Conservation (phyloP, 2,113 vertebrate genomes). For the Procapra przewalskii region DNA sequence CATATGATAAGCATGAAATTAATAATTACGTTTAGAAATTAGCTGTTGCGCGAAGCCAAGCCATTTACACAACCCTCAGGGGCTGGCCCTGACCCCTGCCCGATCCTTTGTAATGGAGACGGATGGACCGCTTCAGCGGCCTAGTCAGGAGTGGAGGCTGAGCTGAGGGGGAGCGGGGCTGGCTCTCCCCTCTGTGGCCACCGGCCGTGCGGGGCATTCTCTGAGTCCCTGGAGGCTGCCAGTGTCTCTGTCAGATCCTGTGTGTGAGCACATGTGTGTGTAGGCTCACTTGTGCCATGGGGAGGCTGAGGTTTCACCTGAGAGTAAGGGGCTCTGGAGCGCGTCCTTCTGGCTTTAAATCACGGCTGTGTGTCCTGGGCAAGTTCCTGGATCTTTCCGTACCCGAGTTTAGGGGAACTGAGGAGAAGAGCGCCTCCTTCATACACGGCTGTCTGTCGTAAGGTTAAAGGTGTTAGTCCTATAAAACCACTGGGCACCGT, state of each 20-base stretch:
- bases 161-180: no score
- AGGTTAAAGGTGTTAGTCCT: neutral
- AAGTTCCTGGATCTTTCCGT: neutral
- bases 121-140: neutral
- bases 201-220: rapidly evolving
- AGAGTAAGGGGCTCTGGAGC: neutral
- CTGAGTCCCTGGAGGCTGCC: neutral
- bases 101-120: neutral
- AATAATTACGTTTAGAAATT: slow-evolving; percentile 78
- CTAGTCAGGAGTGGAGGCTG: neutral
- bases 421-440: neutral
- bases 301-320: neutral
- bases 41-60: slow-evolving; percentile 55
- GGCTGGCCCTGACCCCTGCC: neutral
- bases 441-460: no score
- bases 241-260: neutral
- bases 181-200: rapidly evolving
- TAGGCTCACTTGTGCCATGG: neutral
- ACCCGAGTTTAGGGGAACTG: neutral
- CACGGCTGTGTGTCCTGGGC: neutral
- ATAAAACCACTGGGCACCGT: neutral
- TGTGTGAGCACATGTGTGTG: rapidly evolving
- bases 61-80: slow-evolving; percentile 13
- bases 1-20: slow-evolving; percentile 81
- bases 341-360: neutral